These are phyloP conservation scores for Cheumatopsyche charites DNA, from an alignment of 1,140 invertebrate genomes.

Conservation along the genomic window DNA sequence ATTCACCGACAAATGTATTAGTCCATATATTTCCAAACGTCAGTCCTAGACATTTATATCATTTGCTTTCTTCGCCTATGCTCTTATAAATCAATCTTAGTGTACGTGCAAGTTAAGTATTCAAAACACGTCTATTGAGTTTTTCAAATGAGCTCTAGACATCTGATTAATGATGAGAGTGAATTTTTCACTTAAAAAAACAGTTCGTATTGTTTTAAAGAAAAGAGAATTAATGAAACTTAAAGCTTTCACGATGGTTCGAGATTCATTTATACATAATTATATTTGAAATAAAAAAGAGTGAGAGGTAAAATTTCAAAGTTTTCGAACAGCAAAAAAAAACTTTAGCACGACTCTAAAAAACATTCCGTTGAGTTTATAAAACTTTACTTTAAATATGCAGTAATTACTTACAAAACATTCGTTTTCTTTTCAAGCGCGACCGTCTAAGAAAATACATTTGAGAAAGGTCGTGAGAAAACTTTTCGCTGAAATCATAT, in stretches of 20 bases:
- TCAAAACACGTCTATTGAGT: background rate
- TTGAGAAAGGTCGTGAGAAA: too few species aligned
- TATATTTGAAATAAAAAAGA: too few species aligned
- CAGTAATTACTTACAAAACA: background rate
- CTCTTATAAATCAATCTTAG: conserved; percentile 3
- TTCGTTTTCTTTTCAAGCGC: background rate
- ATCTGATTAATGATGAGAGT: too few species aligned
- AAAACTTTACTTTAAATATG: conserved; percentile 20
- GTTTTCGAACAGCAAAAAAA: background rate
- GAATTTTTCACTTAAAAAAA: too few species aligned
- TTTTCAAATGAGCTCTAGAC: too few species aligned
- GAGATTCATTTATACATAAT: too few species aligned
- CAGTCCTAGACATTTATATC: conserved; percentile 12
- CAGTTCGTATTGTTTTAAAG: too few species aligned
- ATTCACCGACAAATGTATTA: conserved; percentile 6
- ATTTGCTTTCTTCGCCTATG: conserved; percentile 2
- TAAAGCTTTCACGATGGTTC: too few species aligned
- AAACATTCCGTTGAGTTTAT: background rate
- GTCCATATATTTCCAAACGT: conserved; percentile 18
- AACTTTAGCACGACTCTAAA: background rate
- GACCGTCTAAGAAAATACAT: too few species aligned
- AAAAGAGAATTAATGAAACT: too few species aligned
- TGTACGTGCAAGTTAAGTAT: background rate
- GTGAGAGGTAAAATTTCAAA: background rate
- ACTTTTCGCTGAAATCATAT: too few species aligned